A percentile compares a stretch with the other conserved stretches of the same genome.
Conservation (phyloP, 2,797 vertebrate species). For the Coluber constrictor region DNA sequence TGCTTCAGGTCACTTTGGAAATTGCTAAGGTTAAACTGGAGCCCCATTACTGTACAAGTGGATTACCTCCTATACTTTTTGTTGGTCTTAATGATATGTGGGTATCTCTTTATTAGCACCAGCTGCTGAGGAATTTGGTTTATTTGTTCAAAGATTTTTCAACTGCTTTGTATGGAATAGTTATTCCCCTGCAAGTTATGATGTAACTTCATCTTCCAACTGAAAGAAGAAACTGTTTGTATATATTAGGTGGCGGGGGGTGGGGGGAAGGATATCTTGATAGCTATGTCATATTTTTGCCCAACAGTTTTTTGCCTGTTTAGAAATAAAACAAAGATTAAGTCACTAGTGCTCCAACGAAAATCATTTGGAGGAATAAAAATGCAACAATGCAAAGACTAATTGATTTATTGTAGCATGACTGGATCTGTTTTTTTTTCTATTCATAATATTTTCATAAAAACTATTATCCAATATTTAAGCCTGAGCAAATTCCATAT, state of each 20-base stretch:
- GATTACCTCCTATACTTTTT: not conserved
- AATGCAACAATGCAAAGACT: not conserved
- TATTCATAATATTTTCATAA: not conserved
- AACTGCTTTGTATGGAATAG: not conserved
- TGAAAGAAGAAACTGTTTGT: not conserved
- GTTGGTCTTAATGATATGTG: not conserved
- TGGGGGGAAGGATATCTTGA: not conserved
- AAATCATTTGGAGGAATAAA: not conserved
- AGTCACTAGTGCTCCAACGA: not conserved
- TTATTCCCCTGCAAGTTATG: not conserved
- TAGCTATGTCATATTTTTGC: not conserved
- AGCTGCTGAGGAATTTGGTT: not conserved
- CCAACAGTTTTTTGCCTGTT: not conserved
- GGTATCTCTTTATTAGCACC: not conserved
- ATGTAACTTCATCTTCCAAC: not conserved
- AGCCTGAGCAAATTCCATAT: not conserved
- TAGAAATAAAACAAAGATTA: not conserved
- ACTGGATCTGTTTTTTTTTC: not conserved
- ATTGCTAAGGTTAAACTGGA: not conserved
- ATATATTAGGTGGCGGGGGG: not conserved
- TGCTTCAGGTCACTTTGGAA: not conserved
- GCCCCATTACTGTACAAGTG: not conserved
- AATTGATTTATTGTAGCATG: not conserved
- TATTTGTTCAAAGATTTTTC: not conserved
- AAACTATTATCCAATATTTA: not conserved